Evolutionary conservation across 92 coral and sea anemone species (phyloP), one percentile per base, ranked within the genome.

Genomic region (Palythoa caribaeorum): DNA sequence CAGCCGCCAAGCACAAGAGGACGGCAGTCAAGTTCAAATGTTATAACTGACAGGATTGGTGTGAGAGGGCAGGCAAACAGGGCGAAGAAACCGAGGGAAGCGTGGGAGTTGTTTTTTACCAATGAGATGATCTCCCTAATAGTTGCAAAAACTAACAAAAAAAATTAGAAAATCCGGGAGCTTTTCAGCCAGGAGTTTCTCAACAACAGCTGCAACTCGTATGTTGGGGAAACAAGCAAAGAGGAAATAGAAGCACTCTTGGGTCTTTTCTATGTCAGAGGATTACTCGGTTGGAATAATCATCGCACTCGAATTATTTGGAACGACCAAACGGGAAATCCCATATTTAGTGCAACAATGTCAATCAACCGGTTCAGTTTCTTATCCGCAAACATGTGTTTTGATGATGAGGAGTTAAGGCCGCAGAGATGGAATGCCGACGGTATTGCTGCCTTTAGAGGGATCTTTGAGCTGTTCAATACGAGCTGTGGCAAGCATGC

Each of bases 1-100:
- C 78, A 73, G 19, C 78, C 78, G 6, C 78, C 54, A 16, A 73
- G 20, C 21, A 3, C 54, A 16, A 73, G 78, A 12, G 78, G 78
- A 38, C 1, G 78, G 3, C 78, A 73, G 10, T 1, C 19, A 1
- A 39, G 19, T 10, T 12, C 54, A 73, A 16, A 73, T 73, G 55
- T 39, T 3, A 73, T 73, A 12, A 12, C 21, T 13, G 78, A 21
- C 28, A 40, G 20, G 6, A 55, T 73, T 9, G 78, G 78, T 1
- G 78, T 73, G 2, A 71, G 76, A 37, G 50, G 55, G 3, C 20
- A 73, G 13, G 53, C 78, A 3, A 73, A 44, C 4, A 14, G 14
- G 16, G 53, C 28, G 1, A 13, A 73, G 9, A 39, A 39, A 20
- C 21, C 78, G 13, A 73, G 54, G 19, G 28, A 73, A 73, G 78